Percentiles rank a stretch among this genome's conserved stretches.
phyloP scores from a whole-genome alignment of 2,113 vertebrate species.

The Eclectus roratus region DNA sequence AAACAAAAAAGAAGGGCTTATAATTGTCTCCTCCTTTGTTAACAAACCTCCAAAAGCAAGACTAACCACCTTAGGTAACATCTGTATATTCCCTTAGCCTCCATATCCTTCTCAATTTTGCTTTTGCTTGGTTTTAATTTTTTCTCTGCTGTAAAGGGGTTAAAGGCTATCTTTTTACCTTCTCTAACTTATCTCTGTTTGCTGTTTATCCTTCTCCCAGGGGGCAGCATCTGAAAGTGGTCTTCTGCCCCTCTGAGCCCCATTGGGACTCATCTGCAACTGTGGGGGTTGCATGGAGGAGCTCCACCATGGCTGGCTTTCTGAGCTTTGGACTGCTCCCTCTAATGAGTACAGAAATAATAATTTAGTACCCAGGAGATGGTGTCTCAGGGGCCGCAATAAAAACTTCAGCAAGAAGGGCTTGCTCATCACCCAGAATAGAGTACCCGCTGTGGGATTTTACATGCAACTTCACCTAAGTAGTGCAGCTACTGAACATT shows the following conservation, averaged over 20 bases:
- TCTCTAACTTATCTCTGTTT: neutral
- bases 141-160: neutral
- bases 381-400: neutral
- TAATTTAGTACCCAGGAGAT: neutral
- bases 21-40: neutral
- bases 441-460: neutral
- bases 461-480: rapidly evolving
- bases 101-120: neutral
- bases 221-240: neutral
- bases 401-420: neutral
- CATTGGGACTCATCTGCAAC: neutral
- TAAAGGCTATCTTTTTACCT: neutral
- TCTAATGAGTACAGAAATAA: neutral
- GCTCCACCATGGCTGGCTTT: neutral
- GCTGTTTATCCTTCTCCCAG: neutral
- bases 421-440: neutral
- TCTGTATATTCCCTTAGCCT: neutral
- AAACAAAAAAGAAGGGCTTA: neutral
- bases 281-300: neutral
- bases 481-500: neutral
- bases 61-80: neutral
- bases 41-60: neutral
- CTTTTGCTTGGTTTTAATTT: neutral
- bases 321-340: neutral
- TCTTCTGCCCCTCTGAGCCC: neutral